A percentile compares a stretch with the other conserved stretches of the same genome.
Conservation (phyloP, 2,888 invertebrate genomes). For the Hetaerina titia region DNA sequence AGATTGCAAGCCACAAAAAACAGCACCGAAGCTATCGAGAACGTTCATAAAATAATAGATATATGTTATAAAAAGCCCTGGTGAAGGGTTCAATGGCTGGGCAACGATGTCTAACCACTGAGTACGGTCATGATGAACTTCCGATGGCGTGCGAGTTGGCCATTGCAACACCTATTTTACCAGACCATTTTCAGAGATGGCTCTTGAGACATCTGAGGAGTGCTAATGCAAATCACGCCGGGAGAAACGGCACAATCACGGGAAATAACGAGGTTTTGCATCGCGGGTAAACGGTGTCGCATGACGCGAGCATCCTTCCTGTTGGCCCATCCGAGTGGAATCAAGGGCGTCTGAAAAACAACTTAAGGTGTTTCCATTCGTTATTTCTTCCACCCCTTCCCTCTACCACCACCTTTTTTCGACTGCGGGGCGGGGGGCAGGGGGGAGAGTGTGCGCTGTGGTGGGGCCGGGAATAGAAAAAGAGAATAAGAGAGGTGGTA, state of each 20-base stretch:
- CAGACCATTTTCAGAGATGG: too few relatives aligned
- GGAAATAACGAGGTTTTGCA: slow-evolving; percentile 12
- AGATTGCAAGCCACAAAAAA: neutral
- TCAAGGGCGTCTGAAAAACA: neutral
- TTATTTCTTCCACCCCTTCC: neutral
- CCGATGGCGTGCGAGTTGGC: too few relatives aligned
- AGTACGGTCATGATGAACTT: too few relatives aligned
- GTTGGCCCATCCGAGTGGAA: neutral
- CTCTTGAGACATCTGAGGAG: too few relatives aligned
- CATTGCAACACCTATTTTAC: too few relatives aligned
- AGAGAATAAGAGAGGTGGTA: neutral
- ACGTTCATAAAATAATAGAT: neutral
- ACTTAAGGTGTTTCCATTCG: neutral
- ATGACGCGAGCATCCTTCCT: neutral
- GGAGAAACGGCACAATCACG: neutral
- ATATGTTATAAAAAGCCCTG: neutral
- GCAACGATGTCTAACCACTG: neutral
- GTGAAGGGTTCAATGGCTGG: neutral
- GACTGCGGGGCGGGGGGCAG: neutral
- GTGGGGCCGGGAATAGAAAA: neutral
- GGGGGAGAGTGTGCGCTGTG: neutral
- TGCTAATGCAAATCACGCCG: neutral
- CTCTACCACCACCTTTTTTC: too few relatives aligned
- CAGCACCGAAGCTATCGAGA: neutral
- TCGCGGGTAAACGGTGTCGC: neutral